These are phyloP conservation scores for Mormyrops boulengeri DNA, from an alignment of 2,797 vertebrate species.

Conservation along the genomic window DNA sequence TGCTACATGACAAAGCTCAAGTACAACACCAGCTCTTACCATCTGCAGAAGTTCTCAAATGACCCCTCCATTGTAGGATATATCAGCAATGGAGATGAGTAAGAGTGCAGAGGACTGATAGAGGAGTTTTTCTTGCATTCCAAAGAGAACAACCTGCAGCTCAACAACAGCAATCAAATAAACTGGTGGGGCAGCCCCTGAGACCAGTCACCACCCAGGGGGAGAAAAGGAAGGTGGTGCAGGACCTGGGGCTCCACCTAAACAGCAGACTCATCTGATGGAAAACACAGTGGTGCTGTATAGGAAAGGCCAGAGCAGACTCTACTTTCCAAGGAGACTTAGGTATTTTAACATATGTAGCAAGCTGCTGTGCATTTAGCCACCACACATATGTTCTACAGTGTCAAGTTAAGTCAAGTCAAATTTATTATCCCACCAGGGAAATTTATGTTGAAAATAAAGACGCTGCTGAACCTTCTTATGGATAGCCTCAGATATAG, in stretches of 20 bases:
- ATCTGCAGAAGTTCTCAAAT: not conserved
- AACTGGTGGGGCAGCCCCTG: not conserved
- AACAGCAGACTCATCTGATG: not conserved
- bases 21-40: not conserved
- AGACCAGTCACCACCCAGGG: not conserved
- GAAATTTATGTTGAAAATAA: too few relatives aligned
- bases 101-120: not conserved
- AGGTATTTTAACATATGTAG: not conserved
- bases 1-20: not conserved
- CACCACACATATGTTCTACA: not conserved
- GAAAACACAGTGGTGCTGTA: not conserved
- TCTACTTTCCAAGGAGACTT: not conserved
- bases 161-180: not conserved
- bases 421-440: too few relatives aligned
- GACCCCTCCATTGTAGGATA: not conserved
- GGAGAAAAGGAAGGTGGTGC: not conserved
- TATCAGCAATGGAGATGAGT: not conserved
- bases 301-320: not conserved
- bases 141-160: not conserved
- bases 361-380: not conserved
- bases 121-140: not conserved
- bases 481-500: too few relatives aligned
- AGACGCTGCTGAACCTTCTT: too few relatives aligned
- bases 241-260: not conserved
- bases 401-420: not conserved